These are phyloP conservation scores for Lasius platythorax DNA, from an alignment of 2,888 invertebrate genomes.

Conservation along the genomic window DNA sequence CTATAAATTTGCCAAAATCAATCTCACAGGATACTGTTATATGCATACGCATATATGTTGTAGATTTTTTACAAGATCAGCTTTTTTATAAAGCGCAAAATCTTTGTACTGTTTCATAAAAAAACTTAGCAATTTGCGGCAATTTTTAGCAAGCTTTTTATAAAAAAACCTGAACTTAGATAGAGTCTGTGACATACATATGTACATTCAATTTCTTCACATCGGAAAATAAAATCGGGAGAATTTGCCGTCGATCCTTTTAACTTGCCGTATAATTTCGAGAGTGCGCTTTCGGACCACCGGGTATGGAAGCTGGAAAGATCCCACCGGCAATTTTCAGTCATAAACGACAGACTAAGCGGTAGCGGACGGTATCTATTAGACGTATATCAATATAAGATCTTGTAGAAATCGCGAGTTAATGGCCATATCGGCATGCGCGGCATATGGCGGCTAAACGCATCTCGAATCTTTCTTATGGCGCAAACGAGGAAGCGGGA, in stretches of 20 bases:
- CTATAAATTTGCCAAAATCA: neutral
- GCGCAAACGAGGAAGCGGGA: conserved; percentile 31
- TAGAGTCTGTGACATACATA: neutral
- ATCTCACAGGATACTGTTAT: neutral
- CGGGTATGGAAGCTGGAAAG: conserved; percentile 40
- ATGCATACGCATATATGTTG: neutral
- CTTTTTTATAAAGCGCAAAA: neutral
- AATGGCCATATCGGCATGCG: conserved; percentile 79
- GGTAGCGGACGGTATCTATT: conserved; percentile 79
- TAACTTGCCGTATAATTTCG: neutral
- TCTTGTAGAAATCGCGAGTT: conserved; percentile 78
- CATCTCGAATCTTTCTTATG: conserved; percentile 52
- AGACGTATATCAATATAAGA: conserved; percentile 80
- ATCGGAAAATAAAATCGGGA: neutral
- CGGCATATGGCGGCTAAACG: conserved; percentile 72
- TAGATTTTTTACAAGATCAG: too few relatives aligned
- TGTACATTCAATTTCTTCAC: neutral
- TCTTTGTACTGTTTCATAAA: neutral
- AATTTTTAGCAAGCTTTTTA: neutral
- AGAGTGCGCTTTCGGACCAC: conserved; percentile 56
- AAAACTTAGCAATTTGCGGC: neutral
- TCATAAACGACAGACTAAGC: conserved; percentile 64
- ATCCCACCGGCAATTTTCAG: conserved; percentile 62
- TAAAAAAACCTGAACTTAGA: neutral
- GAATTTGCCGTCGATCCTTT: neutral